Conservation (phyloP, 2,113 vertebrate genomes). For the Rhizomys pruinosus region DNA sequence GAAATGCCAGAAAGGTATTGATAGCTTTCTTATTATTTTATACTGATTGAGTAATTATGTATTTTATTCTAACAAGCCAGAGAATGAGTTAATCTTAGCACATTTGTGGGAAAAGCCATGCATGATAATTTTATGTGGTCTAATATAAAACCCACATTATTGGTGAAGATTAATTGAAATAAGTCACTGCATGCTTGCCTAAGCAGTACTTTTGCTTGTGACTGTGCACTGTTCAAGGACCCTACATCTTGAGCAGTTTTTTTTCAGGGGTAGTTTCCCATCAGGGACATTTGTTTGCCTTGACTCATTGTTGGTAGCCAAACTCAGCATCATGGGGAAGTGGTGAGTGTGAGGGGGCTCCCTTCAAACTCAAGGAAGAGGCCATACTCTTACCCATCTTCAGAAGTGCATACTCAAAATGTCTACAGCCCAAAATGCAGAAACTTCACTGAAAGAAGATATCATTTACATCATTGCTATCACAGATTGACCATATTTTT, state of each 20-base stretch:
- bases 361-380: background rate
- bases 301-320: background rate
- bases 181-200: background rate
- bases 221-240: background rate
- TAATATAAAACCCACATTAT: background rate
- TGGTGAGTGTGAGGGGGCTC: background rate
- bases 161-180: background rate
- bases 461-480: background rate
- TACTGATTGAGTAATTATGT: background rate
- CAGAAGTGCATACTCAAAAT: background rate
- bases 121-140: background rate
- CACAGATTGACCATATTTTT: background rate
- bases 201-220: background rate
- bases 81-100: background rate
- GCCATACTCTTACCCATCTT: background rate
- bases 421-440: background rate
- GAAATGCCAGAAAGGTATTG: slow-evolving; percentile 97
- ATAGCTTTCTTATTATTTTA: background rate
- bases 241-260: background rate
- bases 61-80: background rate
- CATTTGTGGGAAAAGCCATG: background rate
- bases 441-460: background rate
- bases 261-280: background rate
- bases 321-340: background rate
- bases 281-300: background rate